Evolutionary conservation across 2,113 vertebrate genomes (phyloP).

Genomic region (Chamaetylas fuelleborni): DNA sequence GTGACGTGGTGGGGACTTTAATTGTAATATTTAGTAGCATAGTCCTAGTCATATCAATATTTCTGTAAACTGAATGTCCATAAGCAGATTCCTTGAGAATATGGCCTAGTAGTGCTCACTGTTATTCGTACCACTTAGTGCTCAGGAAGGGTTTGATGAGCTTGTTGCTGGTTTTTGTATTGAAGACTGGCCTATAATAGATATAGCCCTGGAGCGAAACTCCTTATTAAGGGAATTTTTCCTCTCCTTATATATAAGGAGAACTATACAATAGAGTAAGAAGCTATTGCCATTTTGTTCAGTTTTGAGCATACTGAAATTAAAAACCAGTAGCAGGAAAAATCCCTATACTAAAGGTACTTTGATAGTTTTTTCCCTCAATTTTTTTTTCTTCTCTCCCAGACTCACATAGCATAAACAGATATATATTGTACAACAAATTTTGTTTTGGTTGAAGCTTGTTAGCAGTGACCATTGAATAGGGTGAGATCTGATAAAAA

Average conservation of each 20-base stretch:
- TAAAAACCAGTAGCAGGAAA: neutral
- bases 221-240: neutral
- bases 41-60: neutral
- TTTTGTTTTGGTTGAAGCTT: neutral
- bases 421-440: neutral
- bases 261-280: neutral
- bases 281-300: neutral
- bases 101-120: neutral
- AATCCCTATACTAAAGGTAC: neutral
- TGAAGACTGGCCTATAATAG: neutral
- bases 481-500: neutral
- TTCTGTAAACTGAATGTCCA: neutral
- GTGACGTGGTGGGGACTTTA: neutral
- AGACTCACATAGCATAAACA: neutral
- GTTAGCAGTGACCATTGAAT: neutral
- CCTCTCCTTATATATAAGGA: neutral
- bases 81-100: neutral
- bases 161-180: neutral
- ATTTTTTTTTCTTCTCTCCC: neutral
- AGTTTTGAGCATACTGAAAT: neutral
- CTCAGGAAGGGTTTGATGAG: neutral
- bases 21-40: neutral
- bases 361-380: neutral
- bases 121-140: neutral
- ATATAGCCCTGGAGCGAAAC: neutral